phyloP scores from a whole-genome alignment of 2,113 vertebrate species.

The Arothron firmamentum region DNA sequence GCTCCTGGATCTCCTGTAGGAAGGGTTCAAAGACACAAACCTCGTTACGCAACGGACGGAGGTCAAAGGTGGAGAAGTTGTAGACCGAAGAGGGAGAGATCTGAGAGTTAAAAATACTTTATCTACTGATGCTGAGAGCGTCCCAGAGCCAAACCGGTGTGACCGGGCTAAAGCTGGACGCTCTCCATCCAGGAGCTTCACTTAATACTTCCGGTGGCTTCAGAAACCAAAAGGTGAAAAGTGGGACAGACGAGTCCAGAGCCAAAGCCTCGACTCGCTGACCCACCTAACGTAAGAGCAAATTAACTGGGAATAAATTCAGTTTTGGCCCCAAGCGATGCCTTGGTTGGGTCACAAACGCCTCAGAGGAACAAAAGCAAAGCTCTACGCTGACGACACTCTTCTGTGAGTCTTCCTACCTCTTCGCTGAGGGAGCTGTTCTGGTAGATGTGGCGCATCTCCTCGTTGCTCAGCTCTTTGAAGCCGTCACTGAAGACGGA shows the following conservation, averaged over 20 bases:
- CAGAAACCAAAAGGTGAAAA: constrained; percentile 2
- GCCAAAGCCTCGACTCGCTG: too few relatives aligned
- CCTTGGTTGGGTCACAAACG: background rate
- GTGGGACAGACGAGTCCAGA: background rate
- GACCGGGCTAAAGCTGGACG: constrained; percentile 9
- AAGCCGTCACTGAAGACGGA: constrained; percentile 68
- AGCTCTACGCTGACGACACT: background rate
- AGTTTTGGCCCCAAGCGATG: too few relatives aligned
- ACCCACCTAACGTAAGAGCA: too few relatives aligned
- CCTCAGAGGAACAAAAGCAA: background rate
- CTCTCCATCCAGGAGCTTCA: background rate
- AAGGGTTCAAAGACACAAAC: constrained; percentile 15
- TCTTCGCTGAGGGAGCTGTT: constrained; percentile 76
- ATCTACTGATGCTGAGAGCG: constrained; percentile 11
- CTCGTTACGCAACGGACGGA: constrained; percentile 15
- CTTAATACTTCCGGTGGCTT: background rate
- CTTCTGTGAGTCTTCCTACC: constrained; percentile 56
- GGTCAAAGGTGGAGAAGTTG: background rate
- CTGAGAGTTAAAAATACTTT: constrained; percentile 4
- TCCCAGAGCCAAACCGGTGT: constrained; percentile 17
- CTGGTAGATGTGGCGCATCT: constrained; percentile 81
- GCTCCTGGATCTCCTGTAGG: constrained; percentile 87
- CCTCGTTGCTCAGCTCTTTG: constrained; percentile 77
- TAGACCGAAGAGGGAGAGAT: background rate
- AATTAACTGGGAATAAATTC: too few relatives aligned